These are phyloP conservation scores for Caenorhabditis panamensis DNA, from an alignment of 2,888 invertebrate species.

Conservation along the genomic window DNA sequence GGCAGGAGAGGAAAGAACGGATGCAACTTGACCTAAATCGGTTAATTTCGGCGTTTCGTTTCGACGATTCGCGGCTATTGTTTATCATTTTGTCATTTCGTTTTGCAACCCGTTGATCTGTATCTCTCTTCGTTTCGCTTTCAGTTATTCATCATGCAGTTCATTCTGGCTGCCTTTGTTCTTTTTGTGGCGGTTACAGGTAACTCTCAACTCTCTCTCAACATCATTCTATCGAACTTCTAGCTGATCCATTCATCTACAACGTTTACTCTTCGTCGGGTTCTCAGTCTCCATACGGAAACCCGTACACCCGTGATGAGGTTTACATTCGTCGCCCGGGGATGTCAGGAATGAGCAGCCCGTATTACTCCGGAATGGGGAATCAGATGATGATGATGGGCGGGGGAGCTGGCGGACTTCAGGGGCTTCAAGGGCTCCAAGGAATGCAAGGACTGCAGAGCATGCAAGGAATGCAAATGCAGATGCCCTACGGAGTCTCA, in stretches of 20 bases:
- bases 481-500: conserved; percentile 35
- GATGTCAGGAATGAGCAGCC: conserved; percentile 20
- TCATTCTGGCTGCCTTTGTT: conserved; percentile 12
- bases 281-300: conserved; percentile 27
- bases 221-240: no score
- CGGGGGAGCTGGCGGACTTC: conserved; percentile 21
- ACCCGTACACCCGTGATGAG: conserved; percentile 40
- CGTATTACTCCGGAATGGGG: conserved; percentile 41
- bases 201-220: neutral
- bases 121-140: conserved; percentile 32
- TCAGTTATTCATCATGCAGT: conserved; percentile 14
- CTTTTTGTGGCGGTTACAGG: conserved; percentile 26
- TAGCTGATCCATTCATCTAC: conserved; percentile 50
- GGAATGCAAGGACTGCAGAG: conserved; percentile 16
- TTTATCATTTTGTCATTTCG: conserved; percentile 30
- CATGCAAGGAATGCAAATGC: conserved; percentile 28
- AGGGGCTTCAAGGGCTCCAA: conserved; percentile 1
- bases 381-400: conserved; percentile 42
- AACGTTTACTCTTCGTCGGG: conserved; percentile 49
- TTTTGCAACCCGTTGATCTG: conserved; percentile 22
- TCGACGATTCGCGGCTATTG: conserved; percentile 29
- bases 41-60: conserved; percentile 38
- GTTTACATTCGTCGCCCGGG: conserved; percentile 53
- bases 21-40: conserved; percentile 59
- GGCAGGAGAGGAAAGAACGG: conserved; percentile 29